These are phyloP conservation scores for Caenorhabditis auriculariae DNA, from an alignment of 2,888 invertebrate genomes.

Conservation along the genomic window DNA sequence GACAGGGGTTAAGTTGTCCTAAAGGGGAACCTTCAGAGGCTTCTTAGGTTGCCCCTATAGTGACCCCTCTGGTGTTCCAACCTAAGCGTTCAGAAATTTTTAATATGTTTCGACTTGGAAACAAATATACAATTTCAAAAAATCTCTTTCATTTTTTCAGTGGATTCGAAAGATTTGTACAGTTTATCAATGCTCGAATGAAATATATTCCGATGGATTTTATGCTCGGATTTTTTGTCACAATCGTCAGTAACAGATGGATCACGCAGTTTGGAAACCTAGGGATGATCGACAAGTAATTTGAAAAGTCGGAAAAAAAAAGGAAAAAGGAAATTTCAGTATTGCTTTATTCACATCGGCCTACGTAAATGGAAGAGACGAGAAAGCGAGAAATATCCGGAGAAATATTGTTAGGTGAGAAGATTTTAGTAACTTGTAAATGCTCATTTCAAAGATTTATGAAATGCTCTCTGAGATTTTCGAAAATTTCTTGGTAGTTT, in stretches of 20 bases:
- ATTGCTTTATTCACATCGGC: conserved; percentile 44
- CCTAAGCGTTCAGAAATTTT: no score
- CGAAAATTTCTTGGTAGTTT: no score
- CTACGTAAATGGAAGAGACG: conserved; percentile 46
- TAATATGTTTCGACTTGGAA: not conserved
- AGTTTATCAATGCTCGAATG: conserved; percentile 37
- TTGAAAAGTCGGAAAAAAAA: no score
- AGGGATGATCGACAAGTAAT: conserved; percentile 42
- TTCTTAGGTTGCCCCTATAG: no score
- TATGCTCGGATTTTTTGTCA: conserved; percentile 53
- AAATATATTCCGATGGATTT: conserved; percentile 46
- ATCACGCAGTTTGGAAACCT: conserved; percentile 36
- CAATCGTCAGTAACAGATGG: conserved; percentile 45
- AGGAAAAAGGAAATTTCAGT: conserved; percentile 22
- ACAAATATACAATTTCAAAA: no score
- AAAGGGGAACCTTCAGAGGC: no score
- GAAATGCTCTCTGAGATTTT: no score
- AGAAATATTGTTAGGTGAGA: conserved; percentile 51
- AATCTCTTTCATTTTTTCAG: conserved; percentile 36
- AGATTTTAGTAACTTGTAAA: conserved; percentile 9
- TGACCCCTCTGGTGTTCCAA: no score
- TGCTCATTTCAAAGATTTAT: not conserved
- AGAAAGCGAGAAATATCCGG: conserved; percentile 33
- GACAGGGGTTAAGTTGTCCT: not conserved
- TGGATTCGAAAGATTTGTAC: conserved; percentile 37